phyloP scores from a whole-genome alignment of 2,797 vertebrate species.

The Masticophis lateralis region DNA sequence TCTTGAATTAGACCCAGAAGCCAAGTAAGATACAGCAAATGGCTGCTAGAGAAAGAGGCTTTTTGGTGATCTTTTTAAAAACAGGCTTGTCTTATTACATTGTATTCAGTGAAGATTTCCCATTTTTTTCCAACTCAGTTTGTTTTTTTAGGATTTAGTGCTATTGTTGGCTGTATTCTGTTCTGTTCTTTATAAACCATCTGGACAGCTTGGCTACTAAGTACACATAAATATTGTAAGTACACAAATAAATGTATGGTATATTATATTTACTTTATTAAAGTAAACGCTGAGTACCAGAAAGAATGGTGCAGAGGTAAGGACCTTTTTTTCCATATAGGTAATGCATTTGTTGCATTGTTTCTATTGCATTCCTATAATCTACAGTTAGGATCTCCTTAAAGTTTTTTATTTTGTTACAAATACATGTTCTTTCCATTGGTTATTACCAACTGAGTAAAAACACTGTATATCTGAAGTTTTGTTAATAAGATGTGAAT shows the following conservation, averaged over 20 bases:
- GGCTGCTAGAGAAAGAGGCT: neutral
- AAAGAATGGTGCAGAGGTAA: constrained; percentile 38
- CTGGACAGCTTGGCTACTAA: neutral
- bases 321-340: constrained; percentile 26
- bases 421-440: constrained; percentile 60
- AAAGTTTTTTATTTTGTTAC: constrained; percentile 65
- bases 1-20: neutral
- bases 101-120: neutral
- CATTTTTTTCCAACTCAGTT: neutral
- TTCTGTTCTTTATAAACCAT: neutral
- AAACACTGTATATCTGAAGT: constrained; percentile 63
- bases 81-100: neutral
- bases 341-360: constrained; percentile 39
- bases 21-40: neutral
- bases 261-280: constrained; percentile 35
- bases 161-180: neutral
- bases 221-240: neutral
- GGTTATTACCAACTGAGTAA: constrained; percentile 57
- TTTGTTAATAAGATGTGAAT: constrained; percentile 66
- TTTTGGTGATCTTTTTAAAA: neutral
- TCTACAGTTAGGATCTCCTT: constrained; percentile 58
- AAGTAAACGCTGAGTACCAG: constrained; percentile 36
- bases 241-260: constrained; percentile 13
- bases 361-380: constrained; percentile 60
- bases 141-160: neutral